Percentiles rank a stretch among this genome's conserved stretches.
Conservation (phyloP, 1,140 invertebrate species). For the Calephelis nemesis region DNA sequence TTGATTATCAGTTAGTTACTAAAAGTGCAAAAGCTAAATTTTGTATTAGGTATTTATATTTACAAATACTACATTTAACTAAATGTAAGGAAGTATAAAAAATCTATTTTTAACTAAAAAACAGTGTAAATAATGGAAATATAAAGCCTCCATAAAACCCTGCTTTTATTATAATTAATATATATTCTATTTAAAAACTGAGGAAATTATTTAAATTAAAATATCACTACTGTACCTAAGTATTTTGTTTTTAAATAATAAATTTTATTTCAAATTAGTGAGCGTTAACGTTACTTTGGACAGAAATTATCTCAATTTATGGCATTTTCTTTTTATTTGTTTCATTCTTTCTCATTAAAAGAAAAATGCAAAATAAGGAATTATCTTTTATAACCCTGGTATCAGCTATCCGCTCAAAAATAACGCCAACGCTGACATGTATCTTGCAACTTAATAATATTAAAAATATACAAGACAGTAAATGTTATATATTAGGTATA, state of each 20-base stretch:
- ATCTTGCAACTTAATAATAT: no score
- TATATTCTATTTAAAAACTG: not conserved
- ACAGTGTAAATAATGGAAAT: slow-evolving; percentile 31
- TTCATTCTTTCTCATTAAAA: no score
- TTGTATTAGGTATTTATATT: not conserved
- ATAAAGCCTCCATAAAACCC: slow-evolving; percentile 31
- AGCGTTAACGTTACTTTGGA: not conserved
- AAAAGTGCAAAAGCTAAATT: not conserved
- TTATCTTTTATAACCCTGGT: no score
- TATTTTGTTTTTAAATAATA: slow-evolving; percentile 3
- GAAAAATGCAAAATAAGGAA: no score
- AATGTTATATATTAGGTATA: no score
- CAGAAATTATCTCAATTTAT: no score
- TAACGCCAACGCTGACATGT: no score
- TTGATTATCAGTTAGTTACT: no score
- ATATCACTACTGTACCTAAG: slow-evolving; percentile 1
- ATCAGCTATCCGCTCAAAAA: no score
- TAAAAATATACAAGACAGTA: no score
- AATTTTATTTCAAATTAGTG: not conserved
- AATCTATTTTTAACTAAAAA: slow-evolving; percentile 28
- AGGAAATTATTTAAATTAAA: slow-evolving; percentile 18
- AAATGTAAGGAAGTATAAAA: slow-evolving; percentile 19
- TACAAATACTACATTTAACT: slow-evolving; percentile 21
- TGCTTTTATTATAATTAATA: slow-evolving; percentile 23
- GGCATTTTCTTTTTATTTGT: no score